Conservation (phyloP, 1,140 invertebrate species). For the Pogonomyrmex barbatus region DNA sequence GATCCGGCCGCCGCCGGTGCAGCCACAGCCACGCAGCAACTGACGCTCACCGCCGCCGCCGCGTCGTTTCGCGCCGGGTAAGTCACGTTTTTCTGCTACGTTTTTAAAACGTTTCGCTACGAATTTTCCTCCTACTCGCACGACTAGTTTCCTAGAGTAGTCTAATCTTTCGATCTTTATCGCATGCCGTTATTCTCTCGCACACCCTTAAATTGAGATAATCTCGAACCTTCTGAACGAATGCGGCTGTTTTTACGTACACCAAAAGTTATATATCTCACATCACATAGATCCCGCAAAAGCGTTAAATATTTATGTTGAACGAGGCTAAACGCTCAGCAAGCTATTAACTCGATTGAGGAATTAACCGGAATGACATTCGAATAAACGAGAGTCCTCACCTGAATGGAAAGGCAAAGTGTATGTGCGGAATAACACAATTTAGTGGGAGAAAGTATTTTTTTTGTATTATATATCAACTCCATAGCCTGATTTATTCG, state of each 20-base stretch:
- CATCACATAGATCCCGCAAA: background rate
- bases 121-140: conserved; percentile 29
- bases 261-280: background rate
- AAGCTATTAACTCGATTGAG: background rate
- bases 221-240: background rate
- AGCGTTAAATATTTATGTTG: conserved; percentile 26
- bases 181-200: background rate
- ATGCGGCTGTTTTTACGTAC: background rate
- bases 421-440: background rate
- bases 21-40: conserved; percentile 75
- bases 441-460: background rate
- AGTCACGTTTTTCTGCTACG: conserved; percentile 69
- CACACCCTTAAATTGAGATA: background rate
- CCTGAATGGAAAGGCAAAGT: background rate
- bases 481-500: conserved; percentile 14
- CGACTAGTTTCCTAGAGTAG: conserved; percentile 16
- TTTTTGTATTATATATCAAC: background rate
- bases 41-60: conserved; percentile 79
- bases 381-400: background rate
- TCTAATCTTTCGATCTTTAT: background rate
- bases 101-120: background rate
- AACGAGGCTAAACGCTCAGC: background rate
- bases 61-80: conserved; percentile 82
- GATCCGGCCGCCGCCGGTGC: conserved; percentile 78
- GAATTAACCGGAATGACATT: background rate